These are phyloP conservation scores for Laspeyria flexula DNA, from an alignment of 2,888 invertebrate species.

Conservation along the genomic window DNA sequence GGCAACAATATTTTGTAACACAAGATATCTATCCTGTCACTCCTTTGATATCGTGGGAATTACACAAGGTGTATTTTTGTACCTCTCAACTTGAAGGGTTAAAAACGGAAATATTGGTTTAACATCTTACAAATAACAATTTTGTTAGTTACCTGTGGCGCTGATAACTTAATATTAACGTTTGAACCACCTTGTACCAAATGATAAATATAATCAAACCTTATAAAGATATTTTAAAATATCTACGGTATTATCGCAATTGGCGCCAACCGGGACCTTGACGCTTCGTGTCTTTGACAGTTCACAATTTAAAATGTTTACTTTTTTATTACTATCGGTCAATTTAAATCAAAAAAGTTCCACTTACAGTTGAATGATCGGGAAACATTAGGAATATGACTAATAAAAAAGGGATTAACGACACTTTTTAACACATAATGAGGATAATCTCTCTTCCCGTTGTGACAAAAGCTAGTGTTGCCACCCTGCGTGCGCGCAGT, in stretches of 20 bases:
- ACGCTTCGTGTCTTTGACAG: not conserved
- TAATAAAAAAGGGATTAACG: slow-evolving; percentile 67
- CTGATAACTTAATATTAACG: not conserved
- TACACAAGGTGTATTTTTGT: slow-evolving; percentile 55
- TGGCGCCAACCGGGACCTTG: slow-evolving; percentile 11
- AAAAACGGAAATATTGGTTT: slow-evolving; percentile 42
- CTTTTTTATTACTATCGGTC: slow-evolving; percentile 7
- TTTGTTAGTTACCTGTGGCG: slow-evolving; percentile 5
- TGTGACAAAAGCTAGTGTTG: slow-evolving; percentile 67
- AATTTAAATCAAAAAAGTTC: slow-evolving; percentile 4
- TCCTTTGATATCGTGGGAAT: slow-evolving; percentile 58
- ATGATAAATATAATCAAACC: slow-evolving; percentile 12
- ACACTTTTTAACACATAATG: slow-evolving; percentile 69
- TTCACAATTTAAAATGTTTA: not conserved
- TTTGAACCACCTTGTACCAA: slow-evolving; percentile 4
- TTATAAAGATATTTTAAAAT: slow-evolving; percentile 5
- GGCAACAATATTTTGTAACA: slow-evolving; percentile 37
- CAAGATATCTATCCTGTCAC: slow-evolving; percentile 33
- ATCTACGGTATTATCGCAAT: slow-evolving; percentile 9
- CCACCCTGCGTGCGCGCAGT: slow-evolving; percentile 48
- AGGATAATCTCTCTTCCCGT: slow-evolving; percentile 69
- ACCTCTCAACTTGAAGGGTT: slow-evolving; percentile 33
- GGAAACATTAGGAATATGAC: slow-evolving; percentile 22
- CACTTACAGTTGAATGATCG: slow-evolving; percentile 11
- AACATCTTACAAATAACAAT: slow-evolving; percentile 28